A percentile compares a stretch with the other conserved stretches of the same genome.
These are phyloP conservation scores for Lipophrys pholis DNA, from an alignment of 2,113 vertebrate species.

Conservation along the genomic window DNA sequence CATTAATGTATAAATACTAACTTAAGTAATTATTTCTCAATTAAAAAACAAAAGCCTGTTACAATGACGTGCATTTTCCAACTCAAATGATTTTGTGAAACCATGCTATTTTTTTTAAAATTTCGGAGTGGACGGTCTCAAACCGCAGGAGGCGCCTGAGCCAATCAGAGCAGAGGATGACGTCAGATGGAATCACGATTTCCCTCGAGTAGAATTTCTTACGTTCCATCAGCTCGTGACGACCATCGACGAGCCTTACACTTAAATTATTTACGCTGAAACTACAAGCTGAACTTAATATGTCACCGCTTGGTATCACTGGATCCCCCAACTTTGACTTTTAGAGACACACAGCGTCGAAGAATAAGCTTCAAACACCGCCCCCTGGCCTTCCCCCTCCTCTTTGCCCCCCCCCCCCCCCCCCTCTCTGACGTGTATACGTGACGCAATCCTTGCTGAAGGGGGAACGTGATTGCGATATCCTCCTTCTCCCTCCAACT, in stretches of 20 bases:
- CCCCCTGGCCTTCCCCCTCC: neutral
- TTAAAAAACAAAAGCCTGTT: too few relatives aligned
- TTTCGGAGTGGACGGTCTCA: too few relatives aligned
- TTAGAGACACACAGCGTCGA: neutral
- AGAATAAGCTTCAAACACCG: slow-evolving; percentile 24
- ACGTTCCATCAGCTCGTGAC: neutral
- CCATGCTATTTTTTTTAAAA: too few relatives aligned
- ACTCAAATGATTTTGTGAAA: too few relatives aligned
- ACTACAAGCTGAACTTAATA: neutral
- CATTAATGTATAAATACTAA: too few relatives aligned
- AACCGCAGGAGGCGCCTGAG: neutral
- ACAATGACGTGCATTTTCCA: too few relatives aligned
- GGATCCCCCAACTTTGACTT: neutral
- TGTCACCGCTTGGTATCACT: neutral
- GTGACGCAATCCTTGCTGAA: slow-evolving; percentile 60
- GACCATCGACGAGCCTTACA: neutral
- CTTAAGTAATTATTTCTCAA: too few relatives aligned
- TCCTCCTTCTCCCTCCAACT: slow-evolving; percentile 1
- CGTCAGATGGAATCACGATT: slow-evolving; percentile 23
- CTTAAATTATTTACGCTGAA: neutral
- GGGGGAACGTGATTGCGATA: slow-evolving; percentile 56
- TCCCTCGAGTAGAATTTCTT: neutral
- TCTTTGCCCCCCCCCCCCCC: neutral
- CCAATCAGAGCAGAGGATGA: slow-evolving; percentile 45
- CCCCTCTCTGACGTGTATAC: slow-evolving; percentile 47